Evolutionary conservation across 2,888 invertebrate genomes (phyloP).

Genomic region (Subacronicta megacephala): DNA sequence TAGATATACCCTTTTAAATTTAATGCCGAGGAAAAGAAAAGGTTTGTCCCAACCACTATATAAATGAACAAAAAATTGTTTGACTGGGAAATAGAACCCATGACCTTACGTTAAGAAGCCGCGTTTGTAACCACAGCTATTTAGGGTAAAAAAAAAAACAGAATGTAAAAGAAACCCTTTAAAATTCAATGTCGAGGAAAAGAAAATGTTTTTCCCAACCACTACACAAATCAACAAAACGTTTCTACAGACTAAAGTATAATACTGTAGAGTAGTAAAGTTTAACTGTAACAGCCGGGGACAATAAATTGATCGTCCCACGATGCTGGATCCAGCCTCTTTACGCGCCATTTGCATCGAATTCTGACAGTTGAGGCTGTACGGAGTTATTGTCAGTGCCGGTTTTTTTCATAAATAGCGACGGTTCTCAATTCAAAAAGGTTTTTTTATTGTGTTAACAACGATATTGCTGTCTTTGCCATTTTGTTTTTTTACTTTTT

Average conservation of each 20-base stretch:
- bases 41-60: background rate
- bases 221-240: conserved; percentile 17
- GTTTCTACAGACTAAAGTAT: conserved; percentile 8
- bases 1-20: background rate
- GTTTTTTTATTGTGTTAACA: too few species aligned
- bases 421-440: too few species aligned
- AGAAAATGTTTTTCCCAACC: background rate
- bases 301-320: conserved; percentile 37
- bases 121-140: too few species aligned
- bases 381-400: conserved; percentile 35
- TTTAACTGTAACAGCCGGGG: conserved; percentile 33
- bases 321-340: conserved; percentile 23
- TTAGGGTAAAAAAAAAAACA: too few species aligned
- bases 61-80: conserved; percentile 12
- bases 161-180: too few species aligned
- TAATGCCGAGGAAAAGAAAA: background rate
- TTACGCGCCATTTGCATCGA: conserved; percentile 53
- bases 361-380: conserved; percentile 29
- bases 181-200: background rate
- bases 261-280: conserved; percentile 29
- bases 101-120: too few species aligned
- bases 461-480: too few species aligned
- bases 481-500: too few species aligned
- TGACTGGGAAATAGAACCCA: too few species aligned
- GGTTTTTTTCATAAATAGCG: conserved; percentile 12